Evolutionary conservation across 2,797 vertebrate species (phyloP).

Genomic region (Leuciscus waleckii): DNA sequence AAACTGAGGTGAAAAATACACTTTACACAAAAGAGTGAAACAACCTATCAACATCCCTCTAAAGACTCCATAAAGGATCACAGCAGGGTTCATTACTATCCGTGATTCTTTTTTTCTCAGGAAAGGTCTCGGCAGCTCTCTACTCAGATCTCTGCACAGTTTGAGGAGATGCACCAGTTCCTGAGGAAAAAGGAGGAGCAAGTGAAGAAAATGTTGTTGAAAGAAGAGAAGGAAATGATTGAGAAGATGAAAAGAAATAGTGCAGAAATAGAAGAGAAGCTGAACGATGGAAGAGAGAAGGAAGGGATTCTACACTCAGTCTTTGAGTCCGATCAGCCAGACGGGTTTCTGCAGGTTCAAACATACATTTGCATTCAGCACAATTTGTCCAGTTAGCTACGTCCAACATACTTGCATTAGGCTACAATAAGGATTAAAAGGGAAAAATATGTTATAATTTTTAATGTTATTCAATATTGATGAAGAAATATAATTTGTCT

Average conservation of each 20-base stretch:
- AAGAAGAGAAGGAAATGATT: constrained; percentile 47
- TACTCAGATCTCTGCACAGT: constrained; percentile 54
- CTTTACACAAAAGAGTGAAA: not conserved
- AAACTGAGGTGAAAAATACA: constrained; percentile 56
- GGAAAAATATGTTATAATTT: too few relatives aligned
- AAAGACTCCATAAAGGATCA: not conserved
- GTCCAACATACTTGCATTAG: not conserved
- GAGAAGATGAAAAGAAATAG: constrained; percentile 58
- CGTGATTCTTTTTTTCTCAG: not conserved
- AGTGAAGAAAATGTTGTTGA: constrained; percentile 48
- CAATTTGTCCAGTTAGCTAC: not conserved
- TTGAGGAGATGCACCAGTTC: constrained; percentile 63
- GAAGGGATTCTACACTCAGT: constrained; percentile 51
- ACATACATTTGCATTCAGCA: not conserved
- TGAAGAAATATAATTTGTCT: not conserved
- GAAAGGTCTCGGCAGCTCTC: constrained; percentile 52
- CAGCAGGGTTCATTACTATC: not conserved
- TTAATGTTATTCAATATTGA: not conserved
- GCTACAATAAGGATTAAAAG: not conserved
- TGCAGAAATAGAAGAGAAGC: constrained; percentile 51
- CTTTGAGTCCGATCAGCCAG: constrained; percentile 47
- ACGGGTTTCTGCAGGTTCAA: constrained; percentile 59
- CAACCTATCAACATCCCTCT: not conserved
- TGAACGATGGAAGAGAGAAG: constrained; percentile 62
- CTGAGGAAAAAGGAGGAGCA: constrained; percentile 58